These are phyloP conservation scores for Parapristionchus giblindavisi DNA, from an alignment of 2,888 invertebrate species.

Conservation along the genomic window DNA sequence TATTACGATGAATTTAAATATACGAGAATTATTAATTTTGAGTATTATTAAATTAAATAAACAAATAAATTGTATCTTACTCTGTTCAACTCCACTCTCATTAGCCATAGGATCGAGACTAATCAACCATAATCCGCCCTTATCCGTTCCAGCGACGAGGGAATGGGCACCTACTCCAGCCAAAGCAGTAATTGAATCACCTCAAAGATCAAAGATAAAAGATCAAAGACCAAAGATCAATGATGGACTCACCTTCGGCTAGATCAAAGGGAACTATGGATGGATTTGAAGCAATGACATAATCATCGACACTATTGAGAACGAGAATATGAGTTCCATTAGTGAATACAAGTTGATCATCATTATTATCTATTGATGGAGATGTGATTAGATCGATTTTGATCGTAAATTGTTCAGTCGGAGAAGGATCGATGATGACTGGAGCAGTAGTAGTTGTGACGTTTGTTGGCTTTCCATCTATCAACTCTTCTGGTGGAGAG, in stretches of 20 bases:
- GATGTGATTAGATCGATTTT: conserved; percentile 32
- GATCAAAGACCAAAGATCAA: neutral
- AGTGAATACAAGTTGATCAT: conserved; percentile 27
- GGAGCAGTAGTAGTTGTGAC: conserved; percentile 2
- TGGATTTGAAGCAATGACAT: conserved; percentile 24
- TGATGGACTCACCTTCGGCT: conserved; percentile 7
- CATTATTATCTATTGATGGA: neutral
- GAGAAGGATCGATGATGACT: neutral
- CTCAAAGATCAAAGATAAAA: no score
- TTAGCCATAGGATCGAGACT: conserved; percentile 2
- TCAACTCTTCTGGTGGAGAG: no score
- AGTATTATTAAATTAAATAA: neutral
- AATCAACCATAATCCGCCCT: conserved; percentile 36
- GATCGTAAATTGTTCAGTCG: conserved; percentile 24
- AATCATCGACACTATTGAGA: conserved; percentile 31
- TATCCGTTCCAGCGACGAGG: conserved; percentile 32
- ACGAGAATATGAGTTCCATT: conserved; percentile 21
- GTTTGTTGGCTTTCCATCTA: neutral
- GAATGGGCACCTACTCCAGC: neutral
- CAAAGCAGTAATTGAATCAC: conserved; percentile 23
- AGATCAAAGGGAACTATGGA: conserved; percentile 29
- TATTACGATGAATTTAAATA: no score
- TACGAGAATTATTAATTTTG: no score
- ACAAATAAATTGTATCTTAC: neutral
- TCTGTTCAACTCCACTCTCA: no score